A percentile compares a stretch with the other conserved stretches of the same genome.
phyloP scores from a whole-genome alignment of 1,140 invertebrate genomes.

The Sminthurinus signatus region DNA sequence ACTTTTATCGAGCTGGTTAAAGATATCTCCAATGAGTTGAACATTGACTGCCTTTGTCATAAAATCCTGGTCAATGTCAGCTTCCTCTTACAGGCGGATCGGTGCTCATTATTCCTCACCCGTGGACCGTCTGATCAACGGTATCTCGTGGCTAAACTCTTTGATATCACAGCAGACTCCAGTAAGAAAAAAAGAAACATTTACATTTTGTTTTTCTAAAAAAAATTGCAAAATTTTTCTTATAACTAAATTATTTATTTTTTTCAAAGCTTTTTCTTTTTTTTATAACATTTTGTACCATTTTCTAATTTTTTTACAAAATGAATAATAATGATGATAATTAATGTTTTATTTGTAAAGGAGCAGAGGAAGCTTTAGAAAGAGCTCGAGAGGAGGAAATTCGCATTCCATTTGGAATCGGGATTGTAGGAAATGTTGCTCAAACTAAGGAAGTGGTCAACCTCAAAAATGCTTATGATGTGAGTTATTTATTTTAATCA shows the following conservation, averaged over 20 bases:
- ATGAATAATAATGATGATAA: neutral
- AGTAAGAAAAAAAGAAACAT: neutral
- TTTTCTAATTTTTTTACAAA: no score
- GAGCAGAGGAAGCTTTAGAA: constrained; percentile 62
- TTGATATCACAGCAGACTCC: constrained; percentile 69
- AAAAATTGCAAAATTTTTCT: no score
- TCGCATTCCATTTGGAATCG: constrained; percentile 76
- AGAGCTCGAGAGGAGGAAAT: constrained; percentile 46
- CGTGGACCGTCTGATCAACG: constrained; percentile 65
- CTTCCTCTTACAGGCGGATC: constrained; percentile 74
- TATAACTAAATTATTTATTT: no score
- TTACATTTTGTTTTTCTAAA: no score
- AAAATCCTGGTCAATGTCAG: constrained; percentile 90
- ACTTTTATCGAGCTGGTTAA: constrained; percentile 88
- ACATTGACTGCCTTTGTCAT: constrained; percentile 86
- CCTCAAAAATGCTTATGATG: constrained; percentile 84
- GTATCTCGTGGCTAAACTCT: constrained; percentile 81
- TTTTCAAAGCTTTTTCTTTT: no score
- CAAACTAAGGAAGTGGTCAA: constrained; percentile 80
- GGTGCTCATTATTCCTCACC: constrained; percentile 79
- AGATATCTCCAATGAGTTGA: constrained; percentile 86
- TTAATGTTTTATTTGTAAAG: constrained; percentile 46
- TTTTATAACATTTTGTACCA: no score
- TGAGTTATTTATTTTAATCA: constrained; percentile 38
- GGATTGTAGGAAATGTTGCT: constrained; percentile 82